Conservation (phyloP, 2,888 invertebrate species). For the Ceriagrion tenellum region DNA sequence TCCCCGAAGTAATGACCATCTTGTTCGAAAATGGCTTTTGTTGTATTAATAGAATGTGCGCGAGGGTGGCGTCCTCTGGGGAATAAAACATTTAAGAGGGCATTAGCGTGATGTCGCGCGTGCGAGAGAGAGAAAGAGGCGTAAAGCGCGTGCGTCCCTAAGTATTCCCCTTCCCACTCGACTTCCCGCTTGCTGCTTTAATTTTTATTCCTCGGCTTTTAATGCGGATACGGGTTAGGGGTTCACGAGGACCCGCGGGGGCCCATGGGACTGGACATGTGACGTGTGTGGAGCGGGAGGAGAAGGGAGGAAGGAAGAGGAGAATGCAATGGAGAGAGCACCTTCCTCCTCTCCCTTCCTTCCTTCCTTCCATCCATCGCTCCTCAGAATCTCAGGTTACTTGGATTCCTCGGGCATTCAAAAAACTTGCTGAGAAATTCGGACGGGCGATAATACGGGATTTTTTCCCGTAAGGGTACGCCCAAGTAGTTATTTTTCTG, state of each 20-base stretch:
- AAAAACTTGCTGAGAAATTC: neutral
- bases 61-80: neutral
- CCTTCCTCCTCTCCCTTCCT: too few relatives aligned
- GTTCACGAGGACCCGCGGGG: too few relatives aligned
- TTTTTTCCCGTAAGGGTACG: neutral
- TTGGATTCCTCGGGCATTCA: neutral
- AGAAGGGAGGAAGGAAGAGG: neutral
- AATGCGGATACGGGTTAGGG: neutral
- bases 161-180: neutral
- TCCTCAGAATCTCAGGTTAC: neutral
- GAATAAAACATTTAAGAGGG: neutral
- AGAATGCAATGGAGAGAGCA: too few relatives aligned
- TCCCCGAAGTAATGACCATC: neutral
- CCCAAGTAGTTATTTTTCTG: neutral
- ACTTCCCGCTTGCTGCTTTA: neutral
- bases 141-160: neutral
- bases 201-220: neutral
- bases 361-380: neutral
- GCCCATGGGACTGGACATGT: too few relatives aligned
- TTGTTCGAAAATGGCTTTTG: conserved; percentile 37
- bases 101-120: conserved; percentile 19
- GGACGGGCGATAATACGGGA: neutral
- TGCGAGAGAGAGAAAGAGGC: too few relatives aligned
- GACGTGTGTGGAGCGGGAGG: neutral
- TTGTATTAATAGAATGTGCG: conserved; percentile 51